These are phyloP conservation scores for Zootermopsis nevadensis DNA, from an alignment of 2,888 invertebrate species.

Conservation along the genomic window DNA sequence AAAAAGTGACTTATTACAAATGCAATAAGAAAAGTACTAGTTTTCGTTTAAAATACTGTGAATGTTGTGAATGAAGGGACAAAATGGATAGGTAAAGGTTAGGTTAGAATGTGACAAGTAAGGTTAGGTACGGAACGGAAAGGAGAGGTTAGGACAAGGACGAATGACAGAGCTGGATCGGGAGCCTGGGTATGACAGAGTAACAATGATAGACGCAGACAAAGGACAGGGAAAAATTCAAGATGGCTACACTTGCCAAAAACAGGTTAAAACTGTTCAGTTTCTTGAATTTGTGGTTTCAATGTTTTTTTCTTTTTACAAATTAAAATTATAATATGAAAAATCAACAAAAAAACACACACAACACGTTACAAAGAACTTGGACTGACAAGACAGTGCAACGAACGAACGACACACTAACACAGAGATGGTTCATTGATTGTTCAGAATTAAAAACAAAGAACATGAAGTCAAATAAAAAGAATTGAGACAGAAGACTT, in stretches of 20 bases:
- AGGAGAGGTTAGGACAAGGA: conserved; percentile 3
- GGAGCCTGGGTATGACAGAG: conserved; percentile 58
- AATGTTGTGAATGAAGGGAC: conserved; percentile 17
- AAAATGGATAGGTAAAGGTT: conserved; percentile 21
- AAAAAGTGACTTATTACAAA: conserved; percentile 50
- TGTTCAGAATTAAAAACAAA: conserved; percentile 37
- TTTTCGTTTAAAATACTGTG: conserved; percentile 38
- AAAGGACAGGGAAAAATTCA: conserved; percentile 73
- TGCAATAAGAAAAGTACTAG: conserved; percentile 52
- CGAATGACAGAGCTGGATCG: not conserved
- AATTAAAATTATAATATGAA: conserved; percentile 36
- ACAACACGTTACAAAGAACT: conserved; percentile 51
- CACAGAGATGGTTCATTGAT: conserved; percentile 49
- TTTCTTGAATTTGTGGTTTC: conserved; percentile 43
- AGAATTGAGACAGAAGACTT: not conserved
- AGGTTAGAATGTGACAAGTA: not conserved
- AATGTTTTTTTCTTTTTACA: conserved; percentile 41
- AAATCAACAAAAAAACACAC: conserved; percentile 51
- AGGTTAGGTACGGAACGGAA: conserved; percentile 22
- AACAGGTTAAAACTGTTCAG: conserved; percentile 34
- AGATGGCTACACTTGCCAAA: conserved; percentile 49
- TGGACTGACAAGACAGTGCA: conserved; percentile 53
- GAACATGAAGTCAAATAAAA: conserved; percentile 13
- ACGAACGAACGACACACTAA: conserved; percentile 51
- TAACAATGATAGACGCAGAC: conserved; percentile 86